A percentile compares a stretch with the other conserved stretches of the same genome.
phyloP scores from a whole-genome alignment of 2,797 vertebrate species.

The Schizopygopsis pylzovi region DNA sequence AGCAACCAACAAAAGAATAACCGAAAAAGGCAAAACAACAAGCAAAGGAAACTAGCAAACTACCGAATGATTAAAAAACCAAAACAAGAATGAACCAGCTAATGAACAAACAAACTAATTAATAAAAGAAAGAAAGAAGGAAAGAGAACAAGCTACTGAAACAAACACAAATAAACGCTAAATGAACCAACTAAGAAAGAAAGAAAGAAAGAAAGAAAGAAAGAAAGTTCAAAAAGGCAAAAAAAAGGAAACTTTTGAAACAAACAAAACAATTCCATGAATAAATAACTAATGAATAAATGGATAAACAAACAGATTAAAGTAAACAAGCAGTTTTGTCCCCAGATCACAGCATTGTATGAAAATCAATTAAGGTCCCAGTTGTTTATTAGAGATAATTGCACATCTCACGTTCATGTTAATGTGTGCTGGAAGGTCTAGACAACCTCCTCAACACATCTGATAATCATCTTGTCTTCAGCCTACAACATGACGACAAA shows the following conservation, averaged over 20 bases:
- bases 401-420: conserved; percentile 68
- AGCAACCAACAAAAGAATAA: too few relatives aligned
- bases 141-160: not conserved
- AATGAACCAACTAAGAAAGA: not conserved
- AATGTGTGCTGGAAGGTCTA: not conserved
- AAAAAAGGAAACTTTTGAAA: not conserved
- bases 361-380: too few relatives aligned
- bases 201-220: not conserved
- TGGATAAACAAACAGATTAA: not conserved
- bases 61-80: too few relatives aligned
- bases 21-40: too few relatives aligned
- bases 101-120: too few relatives aligned
- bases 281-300: not conserved
- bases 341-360: too few relatives aligned
- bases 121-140: too few relatives aligned
- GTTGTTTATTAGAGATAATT: conserved; percentile 72
- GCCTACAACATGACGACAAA: not conserved
- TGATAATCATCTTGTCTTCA: not conserved
- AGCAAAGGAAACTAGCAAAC: too few relatives aligned
- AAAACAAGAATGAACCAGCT: too few relatives aligned
- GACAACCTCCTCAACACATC: not conserved
- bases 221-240: too few relatives aligned
- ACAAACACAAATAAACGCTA: not conserved
- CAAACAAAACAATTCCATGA: not conserved
- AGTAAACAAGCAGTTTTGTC: too few relatives aligned